Evolutionary conservation across 2,113 vertebrate genomes (phyloP).

Genomic region (Syngnathus scovelli): DNA sequence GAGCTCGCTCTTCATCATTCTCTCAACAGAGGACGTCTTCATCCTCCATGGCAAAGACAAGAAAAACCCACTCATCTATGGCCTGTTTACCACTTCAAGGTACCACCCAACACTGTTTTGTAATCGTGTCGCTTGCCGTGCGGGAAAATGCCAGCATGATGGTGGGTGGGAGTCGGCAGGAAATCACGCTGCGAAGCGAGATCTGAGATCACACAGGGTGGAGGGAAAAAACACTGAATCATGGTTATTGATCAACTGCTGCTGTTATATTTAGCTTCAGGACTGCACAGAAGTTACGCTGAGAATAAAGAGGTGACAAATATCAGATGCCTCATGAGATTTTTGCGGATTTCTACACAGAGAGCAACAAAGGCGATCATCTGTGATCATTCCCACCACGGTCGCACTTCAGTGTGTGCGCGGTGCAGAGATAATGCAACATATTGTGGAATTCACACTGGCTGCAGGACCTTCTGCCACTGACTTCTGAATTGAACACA

Average conservation of each 20-base stretch:
- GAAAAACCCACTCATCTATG: constrained; percentile 76
- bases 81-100: constrained; percentile 77
- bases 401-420: constrained; percentile 1
- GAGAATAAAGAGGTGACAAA: neutral
- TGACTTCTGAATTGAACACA: constrained; percentile 28
- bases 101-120: constrained; percentile 30
- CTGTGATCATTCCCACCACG: constrained; percentile 1
- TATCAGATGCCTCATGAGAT: neutral
- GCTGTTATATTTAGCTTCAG: neutral
- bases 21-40: constrained; percentile 72
- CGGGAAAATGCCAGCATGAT: constrained; percentile 6
- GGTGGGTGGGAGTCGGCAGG: constrained; percentile 1
- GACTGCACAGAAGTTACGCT: neutral
- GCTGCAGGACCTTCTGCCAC: constrained; percentile 1
- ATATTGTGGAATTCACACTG: constrained; percentile 14
- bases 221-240: constrained; percentile 5
- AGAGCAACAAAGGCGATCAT: neutral
- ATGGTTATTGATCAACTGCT: constrained; percentile 11
- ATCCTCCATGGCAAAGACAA: constrained; percentile 74
- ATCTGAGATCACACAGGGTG: constrained; percentile 4
- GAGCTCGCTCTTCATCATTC: constrained; percentile 2
- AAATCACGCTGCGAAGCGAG: constrained; percentile 9
- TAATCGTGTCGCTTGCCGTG: neutral
- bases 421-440: constrained; percentile 15
- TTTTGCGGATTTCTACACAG: neutral